A percentile compares a stretch with the other conserved stretches of the same genome.
phyloP scores from a whole-genome alignment of 2,113 vertebrate species.

The Gadus macrocephalus region DNA sequence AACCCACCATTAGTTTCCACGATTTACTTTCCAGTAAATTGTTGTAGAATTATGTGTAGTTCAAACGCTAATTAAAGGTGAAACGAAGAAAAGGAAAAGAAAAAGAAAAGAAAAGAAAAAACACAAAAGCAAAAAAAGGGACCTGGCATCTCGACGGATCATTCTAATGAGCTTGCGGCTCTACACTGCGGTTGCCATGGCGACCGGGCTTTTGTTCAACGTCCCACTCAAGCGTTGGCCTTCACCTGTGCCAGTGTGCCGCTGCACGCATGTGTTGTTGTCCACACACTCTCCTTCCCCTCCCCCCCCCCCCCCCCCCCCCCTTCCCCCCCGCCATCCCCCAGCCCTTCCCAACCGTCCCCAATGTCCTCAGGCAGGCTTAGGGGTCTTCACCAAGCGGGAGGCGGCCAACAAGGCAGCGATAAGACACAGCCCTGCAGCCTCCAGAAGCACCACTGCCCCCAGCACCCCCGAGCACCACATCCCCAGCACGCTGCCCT shows the following conservation, averaged over 20 bases:
- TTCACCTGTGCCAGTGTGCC: conserved; percentile 48
- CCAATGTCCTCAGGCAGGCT: conserved; percentile 41
- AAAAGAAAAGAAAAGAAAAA: conserved; percentile 41
- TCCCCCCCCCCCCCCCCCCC: too few relatives aligned
- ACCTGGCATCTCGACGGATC: conserved; percentile 46
- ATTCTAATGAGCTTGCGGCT: conserved; percentile 58
- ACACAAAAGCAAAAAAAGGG: conserved; percentile 40
- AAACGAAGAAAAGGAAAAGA: conserved; percentile 9
- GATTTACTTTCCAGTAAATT: conserved; percentile 9
- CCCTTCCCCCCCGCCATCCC: too few relatives aligned
- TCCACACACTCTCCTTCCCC: too few relatives aligned
- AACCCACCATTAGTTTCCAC: background rate
- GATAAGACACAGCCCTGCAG: conserved; percentile 35
- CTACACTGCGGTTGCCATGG: conserved; percentile 57
- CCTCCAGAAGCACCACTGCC: conserved; percentile 38
- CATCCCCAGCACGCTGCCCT: conserved; percentile 39
- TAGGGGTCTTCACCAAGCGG: conserved; percentile 34
- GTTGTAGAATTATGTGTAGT: conserved; percentile 25
- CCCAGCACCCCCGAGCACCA: conserved; percentile 19
- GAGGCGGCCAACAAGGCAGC: conserved; percentile 31
- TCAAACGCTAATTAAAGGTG: conserved; percentile 18
- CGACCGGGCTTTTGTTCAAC: conserved; percentile 59
- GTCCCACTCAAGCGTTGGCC: conserved; percentile 45
- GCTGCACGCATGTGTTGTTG: background rate
- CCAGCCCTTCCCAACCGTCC: background rate